phyloP scores from a whole-genome alignment of 2,113 vertebrate genomes.

The Rhombomys opimus region DNA sequence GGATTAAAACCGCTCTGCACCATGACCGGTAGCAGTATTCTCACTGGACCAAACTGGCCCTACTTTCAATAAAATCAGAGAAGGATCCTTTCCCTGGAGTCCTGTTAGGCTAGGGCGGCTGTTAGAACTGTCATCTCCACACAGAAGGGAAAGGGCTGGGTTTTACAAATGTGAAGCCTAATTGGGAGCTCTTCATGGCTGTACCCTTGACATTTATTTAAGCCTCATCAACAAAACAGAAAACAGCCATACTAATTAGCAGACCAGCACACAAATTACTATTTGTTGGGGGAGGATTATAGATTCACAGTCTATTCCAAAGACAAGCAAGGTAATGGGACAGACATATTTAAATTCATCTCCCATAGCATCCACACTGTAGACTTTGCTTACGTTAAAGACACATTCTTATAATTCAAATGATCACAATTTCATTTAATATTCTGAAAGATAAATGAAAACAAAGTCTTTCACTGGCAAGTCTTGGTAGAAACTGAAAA shows the following conservation, averaged over 20 bases:
- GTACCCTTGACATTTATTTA: conserved; percentile 89
- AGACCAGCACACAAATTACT: conserved; percentile 78
- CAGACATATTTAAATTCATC: not conserved
- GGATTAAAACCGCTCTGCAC: conserved; percentile 82
- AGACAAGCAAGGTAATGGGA: conserved; percentile 4
- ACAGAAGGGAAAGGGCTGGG: conserved; percentile 86
- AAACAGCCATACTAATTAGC: conserved; percentile 88
- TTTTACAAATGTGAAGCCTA: conserved; percentile 87
- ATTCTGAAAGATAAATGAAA: conserved; percentile 61
- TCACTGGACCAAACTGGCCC: conserved; percentile 84
- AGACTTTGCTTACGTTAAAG: conserved; percentile 27
- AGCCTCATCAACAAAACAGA: conserved; percentile 89
- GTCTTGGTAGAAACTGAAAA: not conserved
- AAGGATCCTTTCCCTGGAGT: conserved; percentile 87
- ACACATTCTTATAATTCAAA: not conserved
- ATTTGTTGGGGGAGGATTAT: conserved; percentile 71
- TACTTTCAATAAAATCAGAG: conserved; percentile 84
- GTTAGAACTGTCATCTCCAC: conserved; percentile 88
- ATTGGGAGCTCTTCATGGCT: conserved; percentile 88
- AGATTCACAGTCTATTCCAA: conserved; percentile 72
- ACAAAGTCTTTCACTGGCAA: not conserved
- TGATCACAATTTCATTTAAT: not conserved
- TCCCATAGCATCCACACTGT: not conserved
- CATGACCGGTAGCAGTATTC: conserved; percentile 84
- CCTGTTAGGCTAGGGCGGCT: conserved; percentile 88